These are phyloP conservation scores for Pseudorhombus dupliciocellatus DNA, from an alignment of 2,113 vertebrate species.

Conservation along the genomic window DNA sequence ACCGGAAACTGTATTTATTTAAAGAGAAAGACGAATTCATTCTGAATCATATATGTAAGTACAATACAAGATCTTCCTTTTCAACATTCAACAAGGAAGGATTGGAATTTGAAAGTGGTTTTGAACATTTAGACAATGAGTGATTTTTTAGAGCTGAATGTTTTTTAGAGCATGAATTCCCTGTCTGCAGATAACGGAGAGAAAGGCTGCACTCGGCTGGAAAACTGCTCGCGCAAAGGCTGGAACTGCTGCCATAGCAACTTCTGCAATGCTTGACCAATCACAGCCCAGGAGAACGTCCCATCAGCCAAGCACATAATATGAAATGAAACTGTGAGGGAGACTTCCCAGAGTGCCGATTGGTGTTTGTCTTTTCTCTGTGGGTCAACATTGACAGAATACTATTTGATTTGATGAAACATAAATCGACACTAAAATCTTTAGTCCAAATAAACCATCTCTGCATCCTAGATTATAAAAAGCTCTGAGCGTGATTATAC, in stretches of 20 bases:
- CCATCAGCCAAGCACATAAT: not conserved
- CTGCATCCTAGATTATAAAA: too few species aligned
- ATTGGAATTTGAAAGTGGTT: not conserved
- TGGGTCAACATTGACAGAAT: too few species aligned
- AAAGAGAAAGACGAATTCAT: too few species aligned
- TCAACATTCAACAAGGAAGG: too few species aligned
- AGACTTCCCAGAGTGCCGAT: conserved; percentile 15
- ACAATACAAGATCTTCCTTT: too few species aligned
- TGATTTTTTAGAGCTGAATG: not conserved
- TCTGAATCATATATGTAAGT: too few species aligned
- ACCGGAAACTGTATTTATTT: too few species aligned
- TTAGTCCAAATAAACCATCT: too few species aligned
- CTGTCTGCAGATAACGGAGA: conserved; percentile 64
- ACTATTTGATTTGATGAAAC: too few species aligned
- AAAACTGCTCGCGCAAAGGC: conserved; percentile 34
- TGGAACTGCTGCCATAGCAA: conserved; percentile 73
- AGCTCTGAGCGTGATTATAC: too few species aligned
- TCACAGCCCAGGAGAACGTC: not conserved
- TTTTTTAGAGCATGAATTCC: conserved; percentile 1
- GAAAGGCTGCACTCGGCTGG: conserved; percentile 68
- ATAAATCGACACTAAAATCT: too few species aligned
- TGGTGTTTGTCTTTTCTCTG: not conserved
- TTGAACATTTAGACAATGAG: not conserved
- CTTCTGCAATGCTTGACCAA: conserved; percentile 66
- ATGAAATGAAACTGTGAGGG: not conserved